These are phyloP conservation scores for Camponotus floridanus DNA, from an alignment of 1,140 invertebrate species.

Conservation along the genomic window DNA sequence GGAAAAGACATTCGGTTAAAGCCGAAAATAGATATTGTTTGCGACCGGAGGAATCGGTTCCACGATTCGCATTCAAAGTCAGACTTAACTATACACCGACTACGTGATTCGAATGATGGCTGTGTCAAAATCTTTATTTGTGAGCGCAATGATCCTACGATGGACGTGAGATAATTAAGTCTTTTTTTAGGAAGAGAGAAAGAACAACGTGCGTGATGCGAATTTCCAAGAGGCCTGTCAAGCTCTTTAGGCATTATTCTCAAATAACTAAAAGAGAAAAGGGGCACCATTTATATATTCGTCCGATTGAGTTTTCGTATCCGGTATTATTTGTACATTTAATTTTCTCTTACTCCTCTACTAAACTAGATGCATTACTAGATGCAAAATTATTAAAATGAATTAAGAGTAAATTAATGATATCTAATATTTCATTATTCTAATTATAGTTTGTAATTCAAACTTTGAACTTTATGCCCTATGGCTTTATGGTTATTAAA, in stretches of 20 bases:
- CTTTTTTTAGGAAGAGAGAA: conserved; percentile 67
- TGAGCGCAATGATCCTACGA: conserved; percentile 72
- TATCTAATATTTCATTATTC: background rate
- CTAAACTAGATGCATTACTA: background rate
- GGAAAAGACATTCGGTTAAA: background rate
- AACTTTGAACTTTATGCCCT: background rate
- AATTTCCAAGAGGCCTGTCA: conserved; percentile 41
- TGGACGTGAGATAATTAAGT: conserved; percentile 77
- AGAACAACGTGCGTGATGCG: conserved; percentile 65
- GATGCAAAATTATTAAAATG: background rate
- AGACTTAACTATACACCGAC: conserved; percentile 55
- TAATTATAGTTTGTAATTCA: background rate
- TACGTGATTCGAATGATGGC: conserved; percentile 71
- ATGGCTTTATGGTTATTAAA: too few species aligned
- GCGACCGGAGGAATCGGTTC: conserved; percentile 61
- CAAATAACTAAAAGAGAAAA: conserved; percentile 11
- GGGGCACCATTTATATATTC: background rate
- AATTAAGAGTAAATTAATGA: background rate
- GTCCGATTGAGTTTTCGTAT: background rate
- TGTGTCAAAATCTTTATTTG: conserved; percentile 71
- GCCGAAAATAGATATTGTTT: conserved; percentile 53
- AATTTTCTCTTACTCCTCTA: background rate
- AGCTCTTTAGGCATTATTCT: conserved; percentile 51
- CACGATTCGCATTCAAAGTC: conserved; percentile 72
- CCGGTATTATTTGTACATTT: background rate